Base-by-base conservation (phyloP, 53 echinoderm and acorn worm species). In the Zoroaster sp. region DNA sequence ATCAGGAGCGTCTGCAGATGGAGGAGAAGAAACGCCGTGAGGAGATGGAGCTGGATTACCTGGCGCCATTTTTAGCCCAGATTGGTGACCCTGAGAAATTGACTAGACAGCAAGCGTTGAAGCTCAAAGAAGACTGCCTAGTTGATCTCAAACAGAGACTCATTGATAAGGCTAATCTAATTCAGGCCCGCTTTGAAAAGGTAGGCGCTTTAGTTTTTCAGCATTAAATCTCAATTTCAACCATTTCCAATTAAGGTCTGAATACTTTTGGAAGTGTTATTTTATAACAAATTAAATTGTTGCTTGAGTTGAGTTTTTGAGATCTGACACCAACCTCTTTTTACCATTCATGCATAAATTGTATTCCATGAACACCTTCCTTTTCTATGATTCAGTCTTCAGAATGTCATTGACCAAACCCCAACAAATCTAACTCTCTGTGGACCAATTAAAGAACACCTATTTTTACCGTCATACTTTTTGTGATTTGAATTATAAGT, bases 11-110 rank as follows among this genome's bases (percentile, higher is more conserved):
- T 43, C 94, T 96, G 32, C 94, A 96, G 79, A 86, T 99, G 89
- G 99, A 99, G 55, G 99, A 99, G 90, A 99, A 96, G 87, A 99
- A 94, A 71, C 88, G 99, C n/a, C 91, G 99, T 44, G 99, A 99
- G 86, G 99, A 99, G 92, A 94, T 99, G 94, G 99, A 99, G 87
- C 89, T 99, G 74, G 99, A 99, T 65, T 99, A 99, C 87, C 83
- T 99, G 38, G 99, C 99, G 6, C 99, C 99, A 1, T 99, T 99
- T 93, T 73, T 99, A 73, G 99, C 99, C 69, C 99, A 99, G 89
- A 96, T 94, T 31, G 99, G 99, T 28, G 96, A 99, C 68, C 99
- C 99, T 13, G 99, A 99, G 75, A 96, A 93, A 65, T 75, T 99
- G 30, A 94, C 88, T 66, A 86, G 94, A 73, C 90, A 88, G 42